Conservation (phyloP, 2,797 vertebrate genomes). For the Anguilla megastoma region DNA sequence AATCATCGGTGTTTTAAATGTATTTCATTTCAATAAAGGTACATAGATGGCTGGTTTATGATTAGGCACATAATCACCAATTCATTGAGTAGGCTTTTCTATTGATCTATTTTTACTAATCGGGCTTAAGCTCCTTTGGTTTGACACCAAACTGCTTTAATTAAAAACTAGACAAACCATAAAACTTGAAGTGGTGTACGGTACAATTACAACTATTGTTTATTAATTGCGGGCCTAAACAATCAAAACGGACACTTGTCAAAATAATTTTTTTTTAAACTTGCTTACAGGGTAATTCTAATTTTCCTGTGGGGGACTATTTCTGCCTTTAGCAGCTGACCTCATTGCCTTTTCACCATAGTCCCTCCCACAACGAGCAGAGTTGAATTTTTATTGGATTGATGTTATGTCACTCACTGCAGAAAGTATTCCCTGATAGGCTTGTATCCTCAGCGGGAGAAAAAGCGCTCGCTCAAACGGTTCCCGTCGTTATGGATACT, state of each 20-base stretch:
- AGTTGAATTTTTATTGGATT: conserved; percentile 5
- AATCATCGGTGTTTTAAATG: not conserved
- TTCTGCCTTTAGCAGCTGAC: not conserved
- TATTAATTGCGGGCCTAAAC: not conserved
- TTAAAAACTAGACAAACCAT: not conserved
- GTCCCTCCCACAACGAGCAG: not conserved
- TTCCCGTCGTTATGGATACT: conserved; percentile 59
- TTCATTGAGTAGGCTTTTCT: not conserved
- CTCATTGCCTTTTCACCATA: not conserved
- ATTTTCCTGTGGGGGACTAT: not conserved
- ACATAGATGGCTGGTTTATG: not conserved
- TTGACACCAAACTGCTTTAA: not conserved
- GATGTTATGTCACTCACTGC: not conserved
- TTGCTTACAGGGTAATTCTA: too few species aligned
- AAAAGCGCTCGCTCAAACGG: conserved; percentile 28
- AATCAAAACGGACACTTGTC: not conserved
- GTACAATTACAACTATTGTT: not conserved
- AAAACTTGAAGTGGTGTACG: not conserved
- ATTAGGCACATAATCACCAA: not conserved
- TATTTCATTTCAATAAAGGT: not conserved
- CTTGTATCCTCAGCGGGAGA: conserved; percentile 30
- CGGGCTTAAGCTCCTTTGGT: not conserved
- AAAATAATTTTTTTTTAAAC: not conserved
- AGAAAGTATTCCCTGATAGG: conserved; percentile 4
- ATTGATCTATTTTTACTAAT: not conserved